phyloP scores from a whole-genome alignment of 2,888 invertebrate genomes.

The Gisinianus flammeolus region DNA sequence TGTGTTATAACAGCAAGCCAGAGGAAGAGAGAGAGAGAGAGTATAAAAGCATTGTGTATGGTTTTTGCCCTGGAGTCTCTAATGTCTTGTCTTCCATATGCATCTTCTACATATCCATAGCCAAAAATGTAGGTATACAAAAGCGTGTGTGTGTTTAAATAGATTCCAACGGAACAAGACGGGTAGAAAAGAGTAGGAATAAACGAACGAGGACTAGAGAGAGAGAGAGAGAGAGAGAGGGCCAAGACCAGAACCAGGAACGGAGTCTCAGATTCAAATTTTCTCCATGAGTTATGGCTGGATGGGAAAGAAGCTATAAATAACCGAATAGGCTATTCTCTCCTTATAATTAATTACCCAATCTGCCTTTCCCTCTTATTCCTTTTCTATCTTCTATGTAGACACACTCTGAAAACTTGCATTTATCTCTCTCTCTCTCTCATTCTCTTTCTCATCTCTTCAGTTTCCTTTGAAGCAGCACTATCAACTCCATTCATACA shows the following conservation, averaged over 20 bases:
- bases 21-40: too few relatives aligned
- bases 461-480: neutral
- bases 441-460: neutral
- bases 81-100: too few relatives aligned
- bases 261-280: conserved; percentile 38
- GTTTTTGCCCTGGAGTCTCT: too few relatives aligned
- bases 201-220: neutral
- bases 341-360: conserved; percentile 56
- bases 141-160: neutral
- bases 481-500: too few relatives aligned
- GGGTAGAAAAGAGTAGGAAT: neutral
- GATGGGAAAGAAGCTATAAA: conserved; percentile 48
- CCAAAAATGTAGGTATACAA: neutral
- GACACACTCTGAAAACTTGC: neutral
- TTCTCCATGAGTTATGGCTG: conserved; percentile 48
- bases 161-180: neutral
- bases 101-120: too few relatives aligned
- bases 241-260: neutral
- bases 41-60: too few relatives aligned
- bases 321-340: conserved; percentile 50
- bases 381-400: conserved; percentile 28
- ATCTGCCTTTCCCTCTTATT: conserved; percentile 48
- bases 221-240: conserved; percentile 1
- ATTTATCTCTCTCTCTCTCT: conserved; percentile 12
- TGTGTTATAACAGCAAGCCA: too few relatives aligned